Base-by-base conservation (phyloP, 2,797 vertebrate species). In the Tauraco hartlaubi region DNA sequence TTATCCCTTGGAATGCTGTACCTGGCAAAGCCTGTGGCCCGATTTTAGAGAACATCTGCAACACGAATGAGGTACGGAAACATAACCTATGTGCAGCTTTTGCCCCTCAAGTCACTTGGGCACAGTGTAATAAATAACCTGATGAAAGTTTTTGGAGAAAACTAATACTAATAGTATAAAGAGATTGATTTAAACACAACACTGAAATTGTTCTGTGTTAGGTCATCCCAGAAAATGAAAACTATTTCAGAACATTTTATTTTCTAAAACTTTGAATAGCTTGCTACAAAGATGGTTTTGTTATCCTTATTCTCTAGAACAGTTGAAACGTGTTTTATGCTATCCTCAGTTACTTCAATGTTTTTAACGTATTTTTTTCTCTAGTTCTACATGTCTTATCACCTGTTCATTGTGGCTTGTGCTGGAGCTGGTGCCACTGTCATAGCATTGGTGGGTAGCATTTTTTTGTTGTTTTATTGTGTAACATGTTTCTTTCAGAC, bases 371-470 rank as follows among this genome's bases (percentile, higher is more conserved):
- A 29, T 97, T 97, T 93, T 97, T 92, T 95, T 77, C 79, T 91
- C 61, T 97, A 99, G 99, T 99, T 99, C 98, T 99, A 99, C 98
- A 98, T 99, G 98, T 99, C 99, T 55, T 99, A 99, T 81, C 99
- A 99, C 97, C 99, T 99, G 97, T 99, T 99, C 98, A 99, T 99
- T 84, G 99, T 99, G 95, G 99, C 99, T 48, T 99, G 99, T 83
- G 99, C 99, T 8, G 99, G 99, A 95, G 99, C 99, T 62, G 99
- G 99, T 90, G 99, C 99, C 94, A 99, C 99, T 8, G 99, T 99
- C 95, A 99, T 99, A 95, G 99, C 99, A 96, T 97, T 99, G 99
- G 99, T 99, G 98, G 99, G 99, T 98, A 95, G 77, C 16, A 35
- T 43, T 78, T 93, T 94, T 37, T 46, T 59, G 26, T 68, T 74